Conservation (phyloP, 2,113 vertebrate genomes). For the Ciconia stormi region DNA sequence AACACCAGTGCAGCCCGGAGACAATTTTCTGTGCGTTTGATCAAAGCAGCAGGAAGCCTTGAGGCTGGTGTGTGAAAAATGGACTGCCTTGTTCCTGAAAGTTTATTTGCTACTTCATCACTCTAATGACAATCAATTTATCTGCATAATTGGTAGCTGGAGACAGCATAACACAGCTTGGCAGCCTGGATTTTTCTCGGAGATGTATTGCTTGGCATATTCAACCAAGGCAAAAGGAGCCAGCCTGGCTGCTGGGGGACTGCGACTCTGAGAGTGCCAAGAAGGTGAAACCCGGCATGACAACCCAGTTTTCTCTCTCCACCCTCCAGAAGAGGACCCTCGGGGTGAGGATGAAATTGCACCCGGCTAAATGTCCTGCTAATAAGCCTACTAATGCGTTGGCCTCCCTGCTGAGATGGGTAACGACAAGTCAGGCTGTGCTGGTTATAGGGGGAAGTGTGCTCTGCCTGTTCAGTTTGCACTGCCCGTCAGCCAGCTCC, state of each 20-base stretch:
- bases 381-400: background rate
- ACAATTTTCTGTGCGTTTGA: background rate
- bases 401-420: background rate
- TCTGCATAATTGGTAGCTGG: background rate
- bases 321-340: background rate
- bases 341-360: background rate
- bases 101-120: slow-evolving; percentile 12
- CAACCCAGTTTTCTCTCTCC: background rate
- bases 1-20: background rate
- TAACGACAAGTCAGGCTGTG: background rate
- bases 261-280: background rate
- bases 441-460: background rate
- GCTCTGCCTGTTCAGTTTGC: background rate
- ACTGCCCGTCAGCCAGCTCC: rapidly evolving
- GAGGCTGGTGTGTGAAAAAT: background rate
- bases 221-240: background rate
- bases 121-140: slow-evolving; percentile 15
- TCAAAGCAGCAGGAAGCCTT: background rate
- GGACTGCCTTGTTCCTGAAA: background rate
- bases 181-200: slow-evolving; percentile 12
- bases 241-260: background rate
- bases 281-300: background rate
- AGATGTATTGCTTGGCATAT: slow-evolving; percentile 2
- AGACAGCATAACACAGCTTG: background rate
- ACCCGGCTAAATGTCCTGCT: background rate